Evolutionary conservation across 2,888 invertebrate species (phyloP), one percentile per base, ranked within the genome.

Genomic region (Lysandra coridon): DNA sequence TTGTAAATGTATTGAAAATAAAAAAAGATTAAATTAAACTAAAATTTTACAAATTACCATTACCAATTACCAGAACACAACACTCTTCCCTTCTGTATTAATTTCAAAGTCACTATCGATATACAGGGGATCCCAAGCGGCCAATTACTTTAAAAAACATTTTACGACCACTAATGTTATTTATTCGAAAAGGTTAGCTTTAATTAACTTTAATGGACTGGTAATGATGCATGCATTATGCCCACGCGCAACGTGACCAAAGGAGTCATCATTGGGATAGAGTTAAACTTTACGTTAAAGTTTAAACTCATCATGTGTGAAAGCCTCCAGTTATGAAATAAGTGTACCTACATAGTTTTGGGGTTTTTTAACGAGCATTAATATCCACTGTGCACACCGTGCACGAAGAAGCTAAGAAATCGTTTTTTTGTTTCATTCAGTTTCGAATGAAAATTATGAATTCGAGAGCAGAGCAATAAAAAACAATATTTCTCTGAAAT

Each of bases 201-300:
- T 76, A 76, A 76, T 76, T 76, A 76, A 76, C 12, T 17, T 17
- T 76, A 76, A 76, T 76, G 76, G 76, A 57, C 53, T 76, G 76
- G 76, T 76, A 76, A 76, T 76, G 76, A 57, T 57, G 76, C 49
- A 44, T 74, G 44, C n/a, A 74, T 23, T 53, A 30, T 69, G 76
- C 76, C 76, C 57, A 76, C 75, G 44, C 75, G 76, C 53, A 30
- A 1, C 57, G 57, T 76, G 76, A 33, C 76, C 33, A 57, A 57
- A 76, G 6, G 33, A 6, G 57, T 57, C 23, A 30, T 33, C 53
- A 57, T 76, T 53, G 49, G 76, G 76, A 57, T 37, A 57, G 17
- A 69, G 33, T 62, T 23, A 23, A 62, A 57, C 17, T 57, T 53
- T 17, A 14, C 23, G 6, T 62, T 69, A 14, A 37, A 69, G 33